phyloP scores from a whole-genome alignment of 2,113 vertebrate genomes.

The Pelusios castaneus region DNA sequence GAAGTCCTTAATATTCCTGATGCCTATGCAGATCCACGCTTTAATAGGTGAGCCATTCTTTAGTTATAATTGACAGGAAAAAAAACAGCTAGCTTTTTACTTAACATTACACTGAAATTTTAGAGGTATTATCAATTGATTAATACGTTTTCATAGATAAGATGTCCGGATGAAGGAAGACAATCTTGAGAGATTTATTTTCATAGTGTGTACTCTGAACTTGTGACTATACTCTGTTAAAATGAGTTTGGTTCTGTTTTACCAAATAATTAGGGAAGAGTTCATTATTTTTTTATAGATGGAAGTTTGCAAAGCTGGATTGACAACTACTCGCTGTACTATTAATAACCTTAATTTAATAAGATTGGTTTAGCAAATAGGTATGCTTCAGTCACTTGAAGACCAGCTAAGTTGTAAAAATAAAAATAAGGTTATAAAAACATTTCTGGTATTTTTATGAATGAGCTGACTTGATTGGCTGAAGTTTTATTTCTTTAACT shows the following conservation, averaged over 20 bases:
- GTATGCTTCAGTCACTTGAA: neutral
- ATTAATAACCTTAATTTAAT: neutral
- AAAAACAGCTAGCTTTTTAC: neutral
- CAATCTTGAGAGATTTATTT: neutral
- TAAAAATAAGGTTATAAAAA: neutral
- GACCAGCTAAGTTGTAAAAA: neutral
- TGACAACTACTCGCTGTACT: neutral
- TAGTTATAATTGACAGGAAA: neutral
- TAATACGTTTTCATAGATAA: neutral
- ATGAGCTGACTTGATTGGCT: neutral
- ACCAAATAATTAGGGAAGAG: neutral
- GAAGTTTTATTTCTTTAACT: neutral
- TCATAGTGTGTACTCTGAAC: neutral
- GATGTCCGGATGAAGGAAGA: neutral
- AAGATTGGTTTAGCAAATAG: neutral
- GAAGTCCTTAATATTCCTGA: constrained; percentile 98
- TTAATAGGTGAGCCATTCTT: constrained; percentile 88
- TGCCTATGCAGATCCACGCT: constrained; percentile 98
- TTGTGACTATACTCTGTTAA: neutral
- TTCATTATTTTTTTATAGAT: neutral
- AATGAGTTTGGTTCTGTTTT: neutral
- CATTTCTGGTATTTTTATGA: neutral
- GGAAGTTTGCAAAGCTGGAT: neutral
- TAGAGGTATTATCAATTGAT: neutral
- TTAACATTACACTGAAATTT: neutral